Percentiles rank a stretch among this genome's conserved stretches.
phyloP scores from a whole-genome alignment of 1,140 invertebrate species.

The Pentalonia nigronervosa region DNA sequence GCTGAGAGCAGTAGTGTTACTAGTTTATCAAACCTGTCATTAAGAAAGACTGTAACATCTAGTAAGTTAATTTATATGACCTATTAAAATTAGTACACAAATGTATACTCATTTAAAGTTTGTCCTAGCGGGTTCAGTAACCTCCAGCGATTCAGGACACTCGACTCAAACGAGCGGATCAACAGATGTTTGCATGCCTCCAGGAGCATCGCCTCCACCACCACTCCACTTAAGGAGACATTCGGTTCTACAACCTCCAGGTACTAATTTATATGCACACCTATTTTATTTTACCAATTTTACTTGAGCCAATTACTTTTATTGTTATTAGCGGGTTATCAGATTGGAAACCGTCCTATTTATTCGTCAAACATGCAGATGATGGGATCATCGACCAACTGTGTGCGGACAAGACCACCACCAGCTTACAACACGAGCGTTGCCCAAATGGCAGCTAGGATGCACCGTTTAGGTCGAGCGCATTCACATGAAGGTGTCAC shows the following conservation, averaged over 20 bases:
- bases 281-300: neutral
- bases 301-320: neutral
- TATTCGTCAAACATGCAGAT: slow-evolving; percentile 44
- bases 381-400: slow-evolving; percentile 53
- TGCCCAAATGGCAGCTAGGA: slow-evolving; percentile 76
- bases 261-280: slow-evolving; percentile 38
- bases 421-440: slow-evolving; percentile 79
- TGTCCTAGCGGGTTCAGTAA: slow-evolving; percentile 73
- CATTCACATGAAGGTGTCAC: slow-evolving; percentile 86
- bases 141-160: slow-evolving; percentile 85
- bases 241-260: slow-evolving; percentile 66
- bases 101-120: slow-evolving; percentile 47
- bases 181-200: slow-evolving; percentile 70
- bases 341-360: slow-evolving; percentile 38
- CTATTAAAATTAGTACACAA: slow-evolving; percentile 1
- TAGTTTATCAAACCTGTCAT: slow-evolving; percentile 85
- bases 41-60: slow-evolving; percentile 84
- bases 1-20: slow-evolving; percentile 95
- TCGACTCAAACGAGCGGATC: slow-evolving; percentile 79
- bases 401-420: slow-evolving; percentile 65
- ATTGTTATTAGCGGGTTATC: slow-evolving; percentile 44
- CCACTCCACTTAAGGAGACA: slow-evolving; percentile 65
- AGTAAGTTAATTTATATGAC: slow-evolving; percentile 68
- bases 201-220: slow-evolving; percentile 63
- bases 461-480: slow-evolving; percentile 78